Conservation (phyloP, 2,113 vertebrate genomes). For the Leptodactylus fuscus region DNA sequence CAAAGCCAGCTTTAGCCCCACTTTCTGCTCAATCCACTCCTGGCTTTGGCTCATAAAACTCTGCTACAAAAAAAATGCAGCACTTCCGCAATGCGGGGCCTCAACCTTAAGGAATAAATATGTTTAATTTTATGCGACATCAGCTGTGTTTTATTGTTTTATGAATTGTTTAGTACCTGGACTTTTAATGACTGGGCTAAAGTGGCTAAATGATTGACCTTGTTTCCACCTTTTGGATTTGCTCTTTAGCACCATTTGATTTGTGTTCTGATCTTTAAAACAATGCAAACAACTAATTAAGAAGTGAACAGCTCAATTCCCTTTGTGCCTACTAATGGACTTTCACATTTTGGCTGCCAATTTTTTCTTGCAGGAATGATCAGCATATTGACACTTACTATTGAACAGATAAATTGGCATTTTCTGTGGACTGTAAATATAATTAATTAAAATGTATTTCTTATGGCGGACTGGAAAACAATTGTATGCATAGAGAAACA, state of each 20-base stretch:
- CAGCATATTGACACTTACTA: slow-evolving; percentile 13
- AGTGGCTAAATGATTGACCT: slow-evolving; percentile 27
- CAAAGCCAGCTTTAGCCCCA: too few species aligned
- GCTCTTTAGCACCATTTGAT: slow-evolving; percentile 41
- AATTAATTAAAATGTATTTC: not conserved
- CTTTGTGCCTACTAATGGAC: slow-evolving; percentile 14
- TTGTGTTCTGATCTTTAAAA: slow-evolving; percentile 42
- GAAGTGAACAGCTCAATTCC: slow-evolving; percentile 11
- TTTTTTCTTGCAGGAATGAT: slow-evolving; percentile 38
- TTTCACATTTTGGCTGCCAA: slow-evolving; percentile 30
- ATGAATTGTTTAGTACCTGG: not conserved
- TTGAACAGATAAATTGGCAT: not conserved
- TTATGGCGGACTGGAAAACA: too few species aligned
- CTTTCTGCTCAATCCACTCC: too few species aligned
- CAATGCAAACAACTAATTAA: slow-evolving; percentile 47
- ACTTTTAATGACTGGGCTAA: slow-evolving; percentile 13
- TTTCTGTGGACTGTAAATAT: not conserved
- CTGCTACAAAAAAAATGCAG: too few species aligned
- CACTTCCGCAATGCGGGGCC: too few species aligned
- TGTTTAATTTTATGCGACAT: not conserved
- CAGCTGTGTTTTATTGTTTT: not conserved
- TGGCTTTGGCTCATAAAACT: too few species aligned
- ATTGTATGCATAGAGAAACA: too few species aligned
- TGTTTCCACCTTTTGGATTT: slow-evolving; percentile 22
- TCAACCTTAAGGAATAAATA: not conserved